Evolutionary conservation across 2,888 invertebrate genomes (phyloP), one percentile per base, ranked within the genome.

Genomic region (Lepidochitona cinerea): DNA sequence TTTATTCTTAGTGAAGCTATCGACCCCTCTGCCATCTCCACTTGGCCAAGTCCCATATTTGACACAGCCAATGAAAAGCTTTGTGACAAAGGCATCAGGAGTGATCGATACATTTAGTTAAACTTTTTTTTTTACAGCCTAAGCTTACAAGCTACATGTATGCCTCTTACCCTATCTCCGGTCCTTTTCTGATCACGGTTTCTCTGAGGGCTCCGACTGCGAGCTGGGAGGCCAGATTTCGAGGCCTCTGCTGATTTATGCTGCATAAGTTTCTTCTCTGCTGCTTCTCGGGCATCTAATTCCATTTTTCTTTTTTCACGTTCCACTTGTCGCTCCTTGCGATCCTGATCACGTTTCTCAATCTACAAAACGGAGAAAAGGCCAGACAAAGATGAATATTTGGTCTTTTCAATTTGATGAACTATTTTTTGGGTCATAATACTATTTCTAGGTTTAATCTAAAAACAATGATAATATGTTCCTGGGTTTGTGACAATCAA

Each of bases 271-370:
- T 68, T 72, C 7, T 54, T 67, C 29, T 73, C 70, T 5, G 65
- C 73, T 65, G 76, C 77, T 49, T 82, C 81, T 32, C 75, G 73
- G 59, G 78, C 81, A 41, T 79, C 77, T 75, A 80, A 49, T 66
- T 95, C 96, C 91, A 94, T 94, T 89, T 95, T 91, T 83, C 95
- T 93, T 73, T 95, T 93, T 89, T 96, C 96, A 86, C 96, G 95
- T 90, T 97, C 96, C 68, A 95, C 95, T 94, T 96, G 95, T 84
- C 96, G 95, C 87, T 95, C 94, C 72, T 95, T 93, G 72, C 96
- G 93, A 91, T 95, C 94, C 90, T 96, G 95, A 92, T 97, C 96
- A 91, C 96, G 96, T 87, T 95, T 74, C 35, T 74, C 76, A 59
- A 77, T 74, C 79, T 80, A 52, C 12, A 68, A 37, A 53, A 37